Conservation (phyloP, 1,140 invertebrate species). For the Octopus bimaculoides region DNA sequence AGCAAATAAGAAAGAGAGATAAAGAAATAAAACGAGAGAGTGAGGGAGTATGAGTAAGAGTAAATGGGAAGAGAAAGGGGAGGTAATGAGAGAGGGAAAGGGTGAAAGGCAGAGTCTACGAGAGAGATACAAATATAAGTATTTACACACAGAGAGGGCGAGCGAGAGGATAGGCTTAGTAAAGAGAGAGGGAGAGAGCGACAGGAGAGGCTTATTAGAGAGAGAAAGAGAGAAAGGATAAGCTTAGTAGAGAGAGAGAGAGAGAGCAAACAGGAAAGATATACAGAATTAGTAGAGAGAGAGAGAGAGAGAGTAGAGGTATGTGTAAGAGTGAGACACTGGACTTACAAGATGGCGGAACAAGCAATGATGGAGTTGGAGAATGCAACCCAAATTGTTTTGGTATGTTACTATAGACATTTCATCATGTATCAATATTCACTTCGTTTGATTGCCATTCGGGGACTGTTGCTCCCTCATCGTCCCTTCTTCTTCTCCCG, state of each 20-base stretch:
- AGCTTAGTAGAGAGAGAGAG: background rate
- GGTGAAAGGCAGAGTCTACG: slow-evolving; percentile 56
- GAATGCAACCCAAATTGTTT: slow-evolving; percentile 68
- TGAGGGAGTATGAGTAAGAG: too few relatives aligned
- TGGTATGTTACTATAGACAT: slow-evolving; percentile 60
- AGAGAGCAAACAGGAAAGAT: background rate
- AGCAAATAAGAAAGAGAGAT: background rate
- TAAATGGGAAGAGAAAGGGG: slow-evolving; percentile 15
- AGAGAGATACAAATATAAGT: too few relatives aligned
- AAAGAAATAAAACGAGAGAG: too few relatives aligned
- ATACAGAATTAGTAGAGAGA: background rate
- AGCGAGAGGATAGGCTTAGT: too few relatives aligned
- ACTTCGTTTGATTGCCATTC: too few relatives aligned
- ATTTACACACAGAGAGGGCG: too few relatives aligned
- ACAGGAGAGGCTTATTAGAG: background rate
- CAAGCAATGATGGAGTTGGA: slow-evolving; percentile 61
- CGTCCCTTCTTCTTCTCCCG: too few relatives aligned
- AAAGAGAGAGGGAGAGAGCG: too few relatives aligned
- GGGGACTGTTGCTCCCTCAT: too few relatives aligned
- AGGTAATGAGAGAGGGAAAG: slow-evolving; percentile 44
- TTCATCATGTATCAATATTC: too few relatives aligned
- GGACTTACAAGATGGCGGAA: slow-evolving; percentile 26
- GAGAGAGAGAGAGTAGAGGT: background rate
- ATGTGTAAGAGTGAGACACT: background rate
- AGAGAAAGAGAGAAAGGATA: background rate